These are phyloP conservation scores for Megalops cyprinoides DNA, from an alignment of 2,797 vertebrate genomes.

Conservation along the genomic window DNA sequence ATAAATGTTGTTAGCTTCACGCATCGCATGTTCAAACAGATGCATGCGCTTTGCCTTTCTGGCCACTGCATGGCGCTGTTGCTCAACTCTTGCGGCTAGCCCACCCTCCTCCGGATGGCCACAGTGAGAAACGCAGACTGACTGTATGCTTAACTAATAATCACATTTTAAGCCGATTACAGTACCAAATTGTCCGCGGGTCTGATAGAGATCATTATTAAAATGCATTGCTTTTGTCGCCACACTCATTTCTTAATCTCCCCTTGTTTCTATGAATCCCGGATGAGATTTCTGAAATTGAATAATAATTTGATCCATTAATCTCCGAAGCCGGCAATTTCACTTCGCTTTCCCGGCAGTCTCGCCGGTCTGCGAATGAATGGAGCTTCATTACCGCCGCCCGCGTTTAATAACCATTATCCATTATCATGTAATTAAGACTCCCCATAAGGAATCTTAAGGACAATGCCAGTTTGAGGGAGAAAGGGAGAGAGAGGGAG, in stretches of 20 bases:
- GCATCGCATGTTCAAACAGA: background rate
- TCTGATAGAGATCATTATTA: constrained; percentile 89
- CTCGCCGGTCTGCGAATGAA: constrained; percentile 90
- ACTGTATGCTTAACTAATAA: constrained; percentile 85
- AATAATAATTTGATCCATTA: constrained; percentile 99
- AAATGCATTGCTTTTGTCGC: constrained; percentile 89
- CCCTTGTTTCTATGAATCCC: constrained; percentile 93
- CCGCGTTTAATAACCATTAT: constrained; percentile 98
- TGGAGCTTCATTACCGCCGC: constrained; percentile 95
- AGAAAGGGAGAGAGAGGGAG: constrained; percentile 50
- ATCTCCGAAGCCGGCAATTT: constrained; percentile 95
- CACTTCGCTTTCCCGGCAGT: constrained; percentile 83
- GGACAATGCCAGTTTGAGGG: constrained; percentile 85
- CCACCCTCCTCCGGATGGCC: constrained; percentile 32
- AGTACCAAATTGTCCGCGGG: constrained; percentile 81
- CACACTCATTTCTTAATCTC: constrained; percentile 90
- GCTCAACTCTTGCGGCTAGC: constrained; percentile 38
- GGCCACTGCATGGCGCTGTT: constrained; percentile 56
- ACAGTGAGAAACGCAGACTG: constrained; percentile 42
- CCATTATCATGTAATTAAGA: constrained; percentile 99
- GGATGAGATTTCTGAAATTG: constrained; percentile 97
- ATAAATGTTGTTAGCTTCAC: background rate
- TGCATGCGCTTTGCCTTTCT: constrained; percentile 39
- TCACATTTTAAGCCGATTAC: constrained; percentile 90
- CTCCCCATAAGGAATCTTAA: constrained; percentile 95